Evolutionary conservation across 2,888 invertebrate species (phyloP).

Genomic region (Biston betularia): DNA sequence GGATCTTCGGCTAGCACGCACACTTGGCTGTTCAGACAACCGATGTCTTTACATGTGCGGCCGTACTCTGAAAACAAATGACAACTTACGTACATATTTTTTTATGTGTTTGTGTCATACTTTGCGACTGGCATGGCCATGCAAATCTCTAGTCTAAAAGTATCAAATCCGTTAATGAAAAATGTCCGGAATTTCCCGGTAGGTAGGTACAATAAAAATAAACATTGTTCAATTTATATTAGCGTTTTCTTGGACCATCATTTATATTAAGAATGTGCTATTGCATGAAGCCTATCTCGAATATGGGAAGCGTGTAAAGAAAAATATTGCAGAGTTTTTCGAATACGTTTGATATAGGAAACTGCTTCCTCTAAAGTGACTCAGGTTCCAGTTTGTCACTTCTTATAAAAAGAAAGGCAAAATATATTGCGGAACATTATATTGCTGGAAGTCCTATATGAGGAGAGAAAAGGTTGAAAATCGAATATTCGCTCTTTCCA

Average conservation of each 20-base stretch:
- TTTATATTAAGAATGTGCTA: conserved; percentile 16
- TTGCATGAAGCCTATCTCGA: conserved; percentile 23
- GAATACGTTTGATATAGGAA: conserved; percentile 34
- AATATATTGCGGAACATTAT: conserved; percentile 27
- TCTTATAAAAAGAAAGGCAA: conserved; percentile 31
- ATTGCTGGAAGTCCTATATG: conserved; percentile 39
- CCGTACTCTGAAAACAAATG: conserved; percentile 88
- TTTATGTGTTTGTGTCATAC: too few relatives aligned
- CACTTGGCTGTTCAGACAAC: conserved; percentile 89
- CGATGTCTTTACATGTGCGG: conserved; percentile 91
- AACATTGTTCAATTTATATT: conserved; percentile 11
- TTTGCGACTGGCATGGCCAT: too few relatives aligned
- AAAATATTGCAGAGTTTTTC: conserved; percentile 32
- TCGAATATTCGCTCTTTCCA: conserved; percentile 47
- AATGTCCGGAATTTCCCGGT: not conserved
- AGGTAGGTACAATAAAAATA: not conserved
- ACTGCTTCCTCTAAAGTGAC: conserved; percentile 34
- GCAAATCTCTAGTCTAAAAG: too few relatives aligned
- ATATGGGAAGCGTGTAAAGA: conserved; percentile 20
- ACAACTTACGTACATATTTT: not conserved
- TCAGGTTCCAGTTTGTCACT: conserved; percentile 39
- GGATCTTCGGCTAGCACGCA: conserved; percentile 91
- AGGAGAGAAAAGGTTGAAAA: conserved; percentile 48
- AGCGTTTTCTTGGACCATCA: conserved; percentile 7
- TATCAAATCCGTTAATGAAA: not conserved